phyloP scores from a whole-genome alignment of 2,888 invertebrate genomes.

The Corythucha ciliata region DNA sequence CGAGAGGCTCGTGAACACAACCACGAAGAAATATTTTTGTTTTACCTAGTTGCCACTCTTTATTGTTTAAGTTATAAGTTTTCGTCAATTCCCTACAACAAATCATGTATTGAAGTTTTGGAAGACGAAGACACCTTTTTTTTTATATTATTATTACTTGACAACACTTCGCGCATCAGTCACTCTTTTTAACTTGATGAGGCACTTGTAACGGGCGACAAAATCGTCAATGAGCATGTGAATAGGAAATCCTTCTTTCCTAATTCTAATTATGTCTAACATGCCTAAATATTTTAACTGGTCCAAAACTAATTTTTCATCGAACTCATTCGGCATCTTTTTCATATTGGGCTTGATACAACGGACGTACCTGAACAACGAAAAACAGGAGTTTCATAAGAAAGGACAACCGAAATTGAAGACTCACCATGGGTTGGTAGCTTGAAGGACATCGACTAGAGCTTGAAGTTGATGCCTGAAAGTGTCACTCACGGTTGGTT shows the following conservation, averaged over 20 bases:
- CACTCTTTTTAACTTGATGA: conserved; percentile 48
- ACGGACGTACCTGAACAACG: conserved; percentile 78
- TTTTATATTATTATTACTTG: conserved; percentile 40
- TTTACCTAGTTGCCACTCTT: conserved; percentile 82
- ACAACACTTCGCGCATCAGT: conserved; percentile 39
- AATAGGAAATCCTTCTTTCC: conserved; percentile 82
- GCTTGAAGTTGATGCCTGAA: conserved; percentile 81
- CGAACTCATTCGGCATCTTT: conserved; percentile 70
- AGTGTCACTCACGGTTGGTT: conserved; percentile 81
- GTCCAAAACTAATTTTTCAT: conserved; percentile 69
- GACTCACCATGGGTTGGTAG: conserved; percentile 72
- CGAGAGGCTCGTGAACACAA: conserved; percentile 73
- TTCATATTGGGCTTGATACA: conserved; percentile 87
- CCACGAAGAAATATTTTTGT: conserved; percentile 76
- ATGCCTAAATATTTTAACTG: conserved; percentile 85
- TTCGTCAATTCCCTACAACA: conserved; percentile 47
- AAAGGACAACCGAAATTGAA: background rate
- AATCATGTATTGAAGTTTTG: background rate
- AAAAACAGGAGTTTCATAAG: no score
- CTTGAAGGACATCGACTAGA: conserved; percentile 79
- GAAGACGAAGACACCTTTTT: conserved; percentile 35
- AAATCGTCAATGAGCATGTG: conserved; percentile 72
- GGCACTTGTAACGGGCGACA: conserved; percentile 64
- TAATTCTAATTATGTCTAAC: conserved; percentile 84
- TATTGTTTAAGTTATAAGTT: conserved; percentile 56